Conservation (phyloP, 2,113 vertebrate species). For the Halichoerus grypus region DNA sequence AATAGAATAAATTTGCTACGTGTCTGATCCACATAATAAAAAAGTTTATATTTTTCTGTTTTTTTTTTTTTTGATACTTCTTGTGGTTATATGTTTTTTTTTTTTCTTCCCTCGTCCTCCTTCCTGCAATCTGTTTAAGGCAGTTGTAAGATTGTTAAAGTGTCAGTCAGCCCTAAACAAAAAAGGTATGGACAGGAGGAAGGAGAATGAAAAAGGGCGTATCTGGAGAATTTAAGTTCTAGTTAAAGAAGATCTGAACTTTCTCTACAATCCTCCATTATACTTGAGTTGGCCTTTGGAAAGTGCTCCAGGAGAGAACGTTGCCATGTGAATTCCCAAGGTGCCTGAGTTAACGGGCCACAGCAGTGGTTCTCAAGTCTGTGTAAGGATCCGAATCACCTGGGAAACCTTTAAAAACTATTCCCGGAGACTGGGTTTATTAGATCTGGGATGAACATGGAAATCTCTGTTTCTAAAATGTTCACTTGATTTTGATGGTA, state of each 20-base stretch:
- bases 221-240: neutral
- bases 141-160: neutral
- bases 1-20: neutral
- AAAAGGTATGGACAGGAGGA: neutral
- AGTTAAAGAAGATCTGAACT: neutral
- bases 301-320: neutral
- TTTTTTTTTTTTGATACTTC: neutral
- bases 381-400: neutral
- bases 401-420: neutral
- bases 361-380: neutral
- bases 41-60: neutral
- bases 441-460: neutral
- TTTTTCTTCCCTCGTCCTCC: neutral
- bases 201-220: neutral
- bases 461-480: neutral
- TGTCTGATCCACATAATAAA: neutral
- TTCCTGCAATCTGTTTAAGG: neutral
- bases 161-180: neutral
- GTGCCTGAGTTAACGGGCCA: accelerated
- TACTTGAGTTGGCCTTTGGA: neutral
- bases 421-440: neutral
- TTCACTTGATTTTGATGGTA: neutral
- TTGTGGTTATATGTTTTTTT: neutral
- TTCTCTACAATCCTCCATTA: neutral
- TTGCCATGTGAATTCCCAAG: neutral